phyloP scores from a whole-genome alignment of 2,888 invertebrate genomes.

The Xylota sylvarum region DNA sequence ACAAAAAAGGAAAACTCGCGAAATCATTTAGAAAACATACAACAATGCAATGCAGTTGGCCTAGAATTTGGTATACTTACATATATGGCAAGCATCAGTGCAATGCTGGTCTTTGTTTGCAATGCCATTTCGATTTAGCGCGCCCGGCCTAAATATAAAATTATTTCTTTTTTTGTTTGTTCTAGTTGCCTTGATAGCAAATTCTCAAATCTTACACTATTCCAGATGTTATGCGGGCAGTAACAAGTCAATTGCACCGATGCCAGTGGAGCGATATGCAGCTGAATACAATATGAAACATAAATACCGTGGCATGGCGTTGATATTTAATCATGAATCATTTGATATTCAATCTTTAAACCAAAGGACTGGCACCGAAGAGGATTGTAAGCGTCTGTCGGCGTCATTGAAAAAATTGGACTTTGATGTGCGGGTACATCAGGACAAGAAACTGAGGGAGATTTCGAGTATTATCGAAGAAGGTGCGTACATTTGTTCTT shows the following conservation, averaged over 20 bases:
- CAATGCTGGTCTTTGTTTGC: slow-evolving; percentile 23
- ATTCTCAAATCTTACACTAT: not conserved
- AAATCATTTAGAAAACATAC: not conserved
- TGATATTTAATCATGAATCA: slow-evolving; percentile 96
- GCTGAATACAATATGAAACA: slow-evolving; percentile 95
- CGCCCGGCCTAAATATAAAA: slow-evolving; percentile 25
- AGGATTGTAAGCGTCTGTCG: slow-evolving; percentile 91
- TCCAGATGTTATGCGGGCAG: slow-evolving; percentile 43
- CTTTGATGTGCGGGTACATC: slow-evolving; percentile 90
- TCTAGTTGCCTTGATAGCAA: not conserved
- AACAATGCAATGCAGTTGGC: slow-evolving; percentile 40
- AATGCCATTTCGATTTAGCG: slow-evolving; percentile 41
- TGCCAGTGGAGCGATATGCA: slow-evolving; percentile 89
- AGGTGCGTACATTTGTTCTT: slow-evolving; percentile 70
- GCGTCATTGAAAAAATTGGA: slow-evolving; percentile 88
- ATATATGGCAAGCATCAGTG: slow-evolving; percentile 40
- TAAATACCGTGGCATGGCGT: slow-evolving; percentile 91
- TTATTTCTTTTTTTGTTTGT: not conserved
- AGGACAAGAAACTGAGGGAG: slow-evolving; percentile 89
- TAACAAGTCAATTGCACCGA: slow-evolving; percentile 85
- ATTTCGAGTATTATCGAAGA: slow-evolving; percentile 88
- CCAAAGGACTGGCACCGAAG: slow-evolving; percentile 92
- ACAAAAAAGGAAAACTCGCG: slow-evolving; percentile 24
- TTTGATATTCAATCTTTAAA: slow-evolving; percentile 91
- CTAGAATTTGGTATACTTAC: slow-evolving; percentile 42